phyloP scores from a whole-genome alignment of 1,140 invertebrate species.

The Aphidius gifuensis region DNA sequence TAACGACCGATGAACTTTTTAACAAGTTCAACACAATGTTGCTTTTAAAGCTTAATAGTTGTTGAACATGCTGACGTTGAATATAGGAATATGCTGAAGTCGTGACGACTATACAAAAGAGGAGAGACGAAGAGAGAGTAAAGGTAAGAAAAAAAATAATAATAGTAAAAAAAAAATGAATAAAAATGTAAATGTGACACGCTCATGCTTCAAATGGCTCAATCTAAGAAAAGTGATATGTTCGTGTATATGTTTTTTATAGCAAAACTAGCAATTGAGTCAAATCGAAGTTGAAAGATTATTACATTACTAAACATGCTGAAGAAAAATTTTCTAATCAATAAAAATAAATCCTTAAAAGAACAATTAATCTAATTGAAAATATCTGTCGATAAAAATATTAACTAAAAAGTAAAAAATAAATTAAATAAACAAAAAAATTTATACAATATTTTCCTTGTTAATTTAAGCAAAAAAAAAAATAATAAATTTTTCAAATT shows the following conservation, averaged over 20 bases:
- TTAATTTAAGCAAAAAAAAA: no score
- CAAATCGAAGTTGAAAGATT: no score
- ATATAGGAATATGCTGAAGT: background rate
- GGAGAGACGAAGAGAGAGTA: background rate
- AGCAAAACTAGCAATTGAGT: no score
- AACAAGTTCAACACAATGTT: conserved; percentile 21
- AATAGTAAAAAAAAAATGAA: background rate
- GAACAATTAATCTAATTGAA: no score
- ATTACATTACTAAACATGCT: no score
- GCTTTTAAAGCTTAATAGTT: background rate
- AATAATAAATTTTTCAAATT: no score
- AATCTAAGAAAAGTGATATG: conserved; percentile 12
- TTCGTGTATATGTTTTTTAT: background rate
- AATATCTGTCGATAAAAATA: no score
- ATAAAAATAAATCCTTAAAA: no score
- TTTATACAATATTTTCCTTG: no score
- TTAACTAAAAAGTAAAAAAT: no score
- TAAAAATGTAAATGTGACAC: conserved; percentile 26
- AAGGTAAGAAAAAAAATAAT: background rate
- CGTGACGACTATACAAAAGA: background rate
- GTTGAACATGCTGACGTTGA: background rate
- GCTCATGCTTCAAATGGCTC: conserved; percentile 27
- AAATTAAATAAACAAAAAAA: no score
- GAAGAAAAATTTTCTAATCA: no score
- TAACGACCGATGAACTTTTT: conserved; percentile 25